These are phyloP conservation scores for Polyergus mexicanus DNA, from an alignment of 1,140 invertebrate species.

Conservation along the genomic window DNA sequence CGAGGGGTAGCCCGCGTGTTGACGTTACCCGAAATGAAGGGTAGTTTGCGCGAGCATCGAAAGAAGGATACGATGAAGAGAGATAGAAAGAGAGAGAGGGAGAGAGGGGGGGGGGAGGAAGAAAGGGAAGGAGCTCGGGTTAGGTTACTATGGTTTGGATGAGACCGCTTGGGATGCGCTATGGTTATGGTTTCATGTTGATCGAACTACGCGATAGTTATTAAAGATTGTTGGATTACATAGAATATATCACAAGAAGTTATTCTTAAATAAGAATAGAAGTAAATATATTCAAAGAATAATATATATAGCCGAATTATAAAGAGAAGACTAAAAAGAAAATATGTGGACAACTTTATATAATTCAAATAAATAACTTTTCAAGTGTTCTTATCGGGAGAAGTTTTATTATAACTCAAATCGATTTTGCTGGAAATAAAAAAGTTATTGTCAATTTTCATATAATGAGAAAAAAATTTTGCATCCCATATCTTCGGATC, in stretches of 20 bases:
- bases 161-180: constrained; percentile 56
- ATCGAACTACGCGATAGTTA: constrained; percentile 29
- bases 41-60: constrained; percentile 61
- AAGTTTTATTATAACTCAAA: not conserved
- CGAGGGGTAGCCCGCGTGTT: constrained; percentile 3
- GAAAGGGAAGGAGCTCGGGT: not conserved
- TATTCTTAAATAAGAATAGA: not conserved
- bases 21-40: constrained; percentile 65
- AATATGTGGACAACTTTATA: not conserved
- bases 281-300: not conserved
- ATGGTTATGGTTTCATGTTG: constrained; percentile 55
- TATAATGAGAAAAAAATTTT: not conserved
- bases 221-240: not conserved
- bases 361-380: not conserved
- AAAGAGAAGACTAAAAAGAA: not conserved
- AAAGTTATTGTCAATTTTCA: not conserved
- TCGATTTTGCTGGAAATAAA: not conserved
- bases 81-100: not conserved
- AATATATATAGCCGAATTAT: no score
- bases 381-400: not conserved
- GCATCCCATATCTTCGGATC: not conserved
- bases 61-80: constrained; percentile 21
- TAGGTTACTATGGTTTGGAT: not conserved
- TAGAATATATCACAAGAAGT: not conserved
- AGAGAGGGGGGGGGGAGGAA: no score